phyloP scores from a whole-genome alignment of 1,140 invertebrate species.

The Neodiprion lecontei region DNA sequence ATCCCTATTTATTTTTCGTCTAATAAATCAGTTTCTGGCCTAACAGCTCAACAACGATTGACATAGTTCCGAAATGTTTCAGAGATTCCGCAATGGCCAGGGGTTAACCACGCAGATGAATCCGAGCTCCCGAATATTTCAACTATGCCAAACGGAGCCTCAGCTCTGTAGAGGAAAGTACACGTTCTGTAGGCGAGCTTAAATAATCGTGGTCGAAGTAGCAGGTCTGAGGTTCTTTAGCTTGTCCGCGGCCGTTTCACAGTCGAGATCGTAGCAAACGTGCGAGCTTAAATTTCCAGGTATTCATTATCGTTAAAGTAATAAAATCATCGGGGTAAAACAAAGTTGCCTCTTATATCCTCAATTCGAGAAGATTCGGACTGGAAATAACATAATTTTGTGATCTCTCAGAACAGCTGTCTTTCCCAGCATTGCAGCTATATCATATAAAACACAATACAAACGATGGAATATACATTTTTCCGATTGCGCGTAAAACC shows the following conservation, averaged over 20 bases:
- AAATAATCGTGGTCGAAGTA: not conserved
- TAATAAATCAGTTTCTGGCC: no score
- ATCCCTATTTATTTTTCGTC: no score
- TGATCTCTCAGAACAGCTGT: not conserved
- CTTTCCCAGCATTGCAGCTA: not conserved
- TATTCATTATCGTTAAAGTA: constrained; percentile 2
- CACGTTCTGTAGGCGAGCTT: not conserved
- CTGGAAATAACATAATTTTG: not conserved
- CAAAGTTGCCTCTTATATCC: not conserved
- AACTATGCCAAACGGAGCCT: not conserved
- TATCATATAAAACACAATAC: no score
- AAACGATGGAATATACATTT: no score
- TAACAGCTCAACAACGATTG: no score
- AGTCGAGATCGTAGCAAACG: not conserved
- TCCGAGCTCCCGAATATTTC: not conserved
- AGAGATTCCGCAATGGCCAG: not conserved
- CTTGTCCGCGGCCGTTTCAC: not conserved
- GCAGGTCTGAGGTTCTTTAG: not conserved
- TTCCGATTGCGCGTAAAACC: no score
- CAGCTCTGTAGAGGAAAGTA: not conserved
- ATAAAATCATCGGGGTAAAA: not conserved
- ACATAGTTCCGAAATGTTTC: no score
- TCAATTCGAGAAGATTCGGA: not conserved
- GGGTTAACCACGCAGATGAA: not conserved
- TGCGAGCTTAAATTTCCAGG: not conserved